Evolutionary conservation across 2,797 vertebrate genomes (phyloP).

Genomic region (Setipinna tenuifilis): DNA sequence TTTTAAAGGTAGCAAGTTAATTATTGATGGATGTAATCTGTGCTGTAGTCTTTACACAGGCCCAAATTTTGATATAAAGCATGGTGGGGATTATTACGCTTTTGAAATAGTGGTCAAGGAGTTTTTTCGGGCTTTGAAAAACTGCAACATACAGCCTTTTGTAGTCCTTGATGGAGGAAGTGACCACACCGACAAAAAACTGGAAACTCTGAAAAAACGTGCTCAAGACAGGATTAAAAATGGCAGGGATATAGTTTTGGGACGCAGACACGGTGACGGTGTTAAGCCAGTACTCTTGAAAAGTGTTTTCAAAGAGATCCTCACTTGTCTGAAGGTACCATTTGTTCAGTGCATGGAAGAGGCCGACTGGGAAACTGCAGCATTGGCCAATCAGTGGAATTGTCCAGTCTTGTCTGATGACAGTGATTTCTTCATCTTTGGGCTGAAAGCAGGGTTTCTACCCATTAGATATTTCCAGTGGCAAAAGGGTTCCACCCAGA

Average conservation of each 20-base stretch:
- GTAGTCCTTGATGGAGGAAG: conserved; percentile 83
- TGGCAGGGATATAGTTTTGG: conserved; percentile 63
- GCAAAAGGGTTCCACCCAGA: conserved; percentile 54
- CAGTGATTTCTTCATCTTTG: conserved; percentile 86
- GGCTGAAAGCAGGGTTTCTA: conserved; percentile 76
- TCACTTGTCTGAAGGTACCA: conserved; percentile 71
- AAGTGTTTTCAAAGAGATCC: conserved; percentile 78
- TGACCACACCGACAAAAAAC: conserved; percentile 74
- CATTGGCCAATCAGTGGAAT: conserved; percentile 80
- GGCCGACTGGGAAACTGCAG: conserved; percentile 81
- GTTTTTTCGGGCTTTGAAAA: conserved; percentile 74
- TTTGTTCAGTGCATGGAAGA: conserved; percentile 81
- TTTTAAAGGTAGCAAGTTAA: conserved; percentile 70
- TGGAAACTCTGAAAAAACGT: conserved; percentile 63
- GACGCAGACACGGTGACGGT: background rate
- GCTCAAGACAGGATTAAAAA: conserved; percentile 60
- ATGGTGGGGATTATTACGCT: conserved; percentile 82
- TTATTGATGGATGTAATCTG: conserved; percentile 83
- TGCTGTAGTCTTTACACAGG: conserved; percentile 73
- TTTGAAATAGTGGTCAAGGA: conserved; percentile 63
- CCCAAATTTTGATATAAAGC: conserved; percentile 70
- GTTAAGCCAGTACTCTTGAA: conserved; percentile 73
- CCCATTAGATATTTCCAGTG: conserved; percentile 78
- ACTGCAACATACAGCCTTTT: conserved; percentile 75
- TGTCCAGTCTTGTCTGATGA: conserved; percentile 85